Percentiles rank a stretch among this genome's conserved stretches.
These are phyloP conservation scores for Prosopocoilus inquinatus DNA, from an alignment of 2,888 invertebrate species.

Conservation along the genomic window DNA sequence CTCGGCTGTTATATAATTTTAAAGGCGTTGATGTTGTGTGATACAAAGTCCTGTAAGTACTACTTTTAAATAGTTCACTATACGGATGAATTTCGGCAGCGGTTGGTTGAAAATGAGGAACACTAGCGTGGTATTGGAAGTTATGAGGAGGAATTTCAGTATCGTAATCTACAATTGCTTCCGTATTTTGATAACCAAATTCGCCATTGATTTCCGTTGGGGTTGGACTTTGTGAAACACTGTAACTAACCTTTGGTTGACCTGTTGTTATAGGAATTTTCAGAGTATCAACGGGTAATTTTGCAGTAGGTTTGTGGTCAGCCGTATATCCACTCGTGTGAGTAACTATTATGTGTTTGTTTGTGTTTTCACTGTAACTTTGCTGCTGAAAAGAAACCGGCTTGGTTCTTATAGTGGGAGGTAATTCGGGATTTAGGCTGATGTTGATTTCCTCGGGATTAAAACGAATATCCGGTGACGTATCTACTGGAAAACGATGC, in stretches of 20 bases:
- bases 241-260: constrained; percentile 6
- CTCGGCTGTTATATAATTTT: constrained; percentile 17
- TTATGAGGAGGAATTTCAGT: constrained; percentile 28
- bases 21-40: constrained; percentile 19
- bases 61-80: constrained; percentile 18
- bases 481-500: constrained; percentile 43
- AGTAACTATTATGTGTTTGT: constrained; percentile 41
- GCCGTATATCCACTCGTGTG: constrained; percentile 38
- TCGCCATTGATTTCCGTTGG: constrained; percentile 38
- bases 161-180: constrained; percentile 26
- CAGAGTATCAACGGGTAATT: neutral
- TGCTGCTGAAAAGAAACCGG: constrained; percentile 62
- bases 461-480: constrained; percentile 45
- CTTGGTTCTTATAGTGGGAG: constrained; percentile 42
- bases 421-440: constrained; percentile 42
- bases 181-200: constrained; percentile 37
- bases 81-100: constrained; percentile 12
- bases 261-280: neutral
- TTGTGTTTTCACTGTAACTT: constrained; percentile 31
- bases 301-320: neutral
- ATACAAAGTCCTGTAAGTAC: constrained; percentile 27
- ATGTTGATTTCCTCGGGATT: constrained; percentile 50
- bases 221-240: constrained; percentile 21
- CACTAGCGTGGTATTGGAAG: constrained; percentile 27
- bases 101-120: constrained; percentile 15